These are phyloP conservation scores for Cyprinella venusta DNA, from an alignment of 2,797 vertebrate genomes.

Conservation along the genomic window DNA sequence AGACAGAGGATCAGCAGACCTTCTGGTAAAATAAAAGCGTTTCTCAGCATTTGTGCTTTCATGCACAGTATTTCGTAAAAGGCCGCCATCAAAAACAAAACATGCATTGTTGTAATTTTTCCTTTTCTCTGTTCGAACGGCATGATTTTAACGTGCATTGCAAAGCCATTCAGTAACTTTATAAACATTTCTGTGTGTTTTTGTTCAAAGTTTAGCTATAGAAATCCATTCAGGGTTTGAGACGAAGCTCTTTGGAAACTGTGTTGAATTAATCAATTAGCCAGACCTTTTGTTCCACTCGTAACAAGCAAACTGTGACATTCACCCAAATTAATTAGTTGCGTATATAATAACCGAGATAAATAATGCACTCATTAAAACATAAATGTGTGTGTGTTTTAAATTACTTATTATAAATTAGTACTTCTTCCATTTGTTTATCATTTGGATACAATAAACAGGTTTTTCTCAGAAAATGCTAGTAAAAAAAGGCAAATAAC, in stretches of 20 bases:
- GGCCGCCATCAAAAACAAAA: not conserved
- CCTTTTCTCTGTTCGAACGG: not conserved
- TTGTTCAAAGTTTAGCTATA: not conserved
- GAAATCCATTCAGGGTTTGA: not conserved
- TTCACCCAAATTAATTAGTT: not conserved
- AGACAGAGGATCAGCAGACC: not conserved
- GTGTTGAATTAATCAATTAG: not conserved
- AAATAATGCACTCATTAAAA: not conserved
- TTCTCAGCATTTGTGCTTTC: not conserved
- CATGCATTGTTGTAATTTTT: not conserved
- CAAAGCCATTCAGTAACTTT: slow-evolving; percentile 53
- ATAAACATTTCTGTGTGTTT: not conserved
- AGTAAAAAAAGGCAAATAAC: no score
- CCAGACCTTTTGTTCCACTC: not conserved
- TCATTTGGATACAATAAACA: not conserved
- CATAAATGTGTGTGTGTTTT: not conserved
- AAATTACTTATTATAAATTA: not conserved
- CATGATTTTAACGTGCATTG: not conserved
- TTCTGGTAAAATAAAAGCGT: not conserved
- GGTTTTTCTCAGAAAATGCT: not conserved
- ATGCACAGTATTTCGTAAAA: slow-evolving; percentile 1
- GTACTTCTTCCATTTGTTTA: not conserved
- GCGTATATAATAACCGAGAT: not conserved
- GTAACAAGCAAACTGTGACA: no score
- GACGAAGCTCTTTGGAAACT: slow-evolving; percentile 5